Percentiles rank a stretch among this genome's conserved stretches.
These are phyloP conservation scores for Drosophila simulans DNA, from an alignment of 1,140 invertebrate genomes.

Conservation along the genomic window DNA sequence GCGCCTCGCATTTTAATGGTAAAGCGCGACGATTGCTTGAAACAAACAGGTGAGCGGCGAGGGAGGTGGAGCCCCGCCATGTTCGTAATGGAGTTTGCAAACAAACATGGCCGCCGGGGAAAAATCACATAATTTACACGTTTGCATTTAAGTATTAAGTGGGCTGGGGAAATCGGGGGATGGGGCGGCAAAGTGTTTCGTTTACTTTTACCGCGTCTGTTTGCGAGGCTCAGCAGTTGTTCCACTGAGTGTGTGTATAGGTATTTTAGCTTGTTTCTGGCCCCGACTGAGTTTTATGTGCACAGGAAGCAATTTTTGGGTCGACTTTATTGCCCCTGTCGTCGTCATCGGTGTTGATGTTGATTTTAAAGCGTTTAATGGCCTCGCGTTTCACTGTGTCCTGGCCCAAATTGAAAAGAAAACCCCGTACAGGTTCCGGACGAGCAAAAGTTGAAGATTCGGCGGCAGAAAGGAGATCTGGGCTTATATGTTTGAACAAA, in stretches of 20 bases:
- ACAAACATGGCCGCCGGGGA: slow-evolving; percentile 82
- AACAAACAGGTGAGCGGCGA: slow-evolving; percentile 70
- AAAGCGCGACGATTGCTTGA: slow-evolving; percentile 77
- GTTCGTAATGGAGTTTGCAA: slow-evolving; percentile 82
- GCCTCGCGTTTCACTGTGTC: slow-evolving; percentile 36
- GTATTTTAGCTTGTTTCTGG: slow-evolving; percentile 62
- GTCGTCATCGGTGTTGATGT: slow-evolving; percentile 65
- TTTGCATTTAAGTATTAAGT: slow-evolving; percentile 83
- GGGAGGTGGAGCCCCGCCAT: slow-evolving; percentile 65
- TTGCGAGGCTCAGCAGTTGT: slow-evolving; percentile 65
- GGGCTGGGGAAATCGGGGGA: slow-evolving; percentile 29
- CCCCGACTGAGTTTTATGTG: slow-evolving; percentile 69
- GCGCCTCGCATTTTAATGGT: slow-evolving; percentile 63
- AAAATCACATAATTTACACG: slow-evolving; percentile 83
- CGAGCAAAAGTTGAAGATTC: slow-evolving; percentile 27
- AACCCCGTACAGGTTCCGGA: slow-evolving; percentile 9
- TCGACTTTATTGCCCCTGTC: slow-evolving; percentile 80
- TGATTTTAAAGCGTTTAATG: slow-evolving; percentile 82
- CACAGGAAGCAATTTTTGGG: slow-evolving; percentile 79
- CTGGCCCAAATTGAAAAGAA: slow-evolving; percentile 72
- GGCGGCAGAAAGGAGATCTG: slow-evolving; percentile 34
- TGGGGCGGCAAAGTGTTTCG: slow-evolving; percentile 70
- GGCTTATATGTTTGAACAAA: slow-evolving; percentile 72
- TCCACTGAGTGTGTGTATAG: slow-evolving; percentile 44
- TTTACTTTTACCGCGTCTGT: slow-evolving; percentile 74